Evolutionary conservation across 1,140 invertebrate species (phyloP).

Genomic region (Trichoplusia ni): DNA sequence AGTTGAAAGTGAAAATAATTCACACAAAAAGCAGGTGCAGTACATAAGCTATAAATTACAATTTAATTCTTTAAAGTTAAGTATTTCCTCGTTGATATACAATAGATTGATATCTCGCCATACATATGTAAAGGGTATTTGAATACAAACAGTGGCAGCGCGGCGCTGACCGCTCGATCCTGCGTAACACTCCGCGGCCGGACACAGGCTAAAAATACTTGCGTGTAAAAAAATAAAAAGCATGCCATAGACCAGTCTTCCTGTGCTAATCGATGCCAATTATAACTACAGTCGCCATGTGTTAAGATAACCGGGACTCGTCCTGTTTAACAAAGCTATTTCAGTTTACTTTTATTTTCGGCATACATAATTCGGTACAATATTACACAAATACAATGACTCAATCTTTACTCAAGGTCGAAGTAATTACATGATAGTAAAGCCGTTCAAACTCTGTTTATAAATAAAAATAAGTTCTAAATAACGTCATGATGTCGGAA

Average conservation of each 20-base stretch:
- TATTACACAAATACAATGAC: no score
- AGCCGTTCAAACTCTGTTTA: no score
- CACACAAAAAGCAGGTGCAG: background rate
- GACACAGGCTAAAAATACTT: slow-evolving; percentile 54
- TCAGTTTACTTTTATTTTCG: no score
- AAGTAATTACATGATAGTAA: no score
- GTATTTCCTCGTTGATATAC: background rate
- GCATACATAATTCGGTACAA: no score
- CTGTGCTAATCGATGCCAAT: slow-evolving; percentile 76
- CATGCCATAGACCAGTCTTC: slow-evolving; percentile 63
- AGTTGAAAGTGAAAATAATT: no score
- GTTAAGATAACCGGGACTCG: background rate
- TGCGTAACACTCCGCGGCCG: slow-evolving; percentile 57
- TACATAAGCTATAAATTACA: background rate
- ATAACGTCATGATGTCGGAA: no score
- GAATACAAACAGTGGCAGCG: slow-evolving; percentile 14
- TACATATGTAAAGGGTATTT: slow-evolving; percentile 7
- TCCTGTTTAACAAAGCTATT: background rate
- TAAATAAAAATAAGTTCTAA: no score
- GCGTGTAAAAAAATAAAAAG: slow-evolving; percentile 55
- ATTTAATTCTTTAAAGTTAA: background rate
- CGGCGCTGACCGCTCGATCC: no score
- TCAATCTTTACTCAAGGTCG: no score
- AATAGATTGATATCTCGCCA: background rate
- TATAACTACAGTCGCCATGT: slow-evolving; percentile 40